Conservation (phyloP, 2,888 invertebrate species). For the Muschampia plurimacula region DNA sequence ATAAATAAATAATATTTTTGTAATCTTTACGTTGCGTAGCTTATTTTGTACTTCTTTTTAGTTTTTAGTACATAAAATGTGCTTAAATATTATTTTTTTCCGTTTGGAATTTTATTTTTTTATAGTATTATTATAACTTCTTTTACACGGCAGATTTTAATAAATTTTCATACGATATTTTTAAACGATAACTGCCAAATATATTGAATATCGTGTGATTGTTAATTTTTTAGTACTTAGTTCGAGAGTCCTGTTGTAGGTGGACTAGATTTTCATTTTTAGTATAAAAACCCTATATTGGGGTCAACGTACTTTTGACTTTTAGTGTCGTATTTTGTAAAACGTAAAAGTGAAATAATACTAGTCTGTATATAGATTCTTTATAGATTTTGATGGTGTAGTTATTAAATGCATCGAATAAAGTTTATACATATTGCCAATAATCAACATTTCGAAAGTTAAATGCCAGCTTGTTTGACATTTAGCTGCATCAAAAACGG, state of each 20-base stretch:
- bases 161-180: slow-evolving; percentile 38
- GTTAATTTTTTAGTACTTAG: slow-evolving; percentile 60
- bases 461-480: not conserved
- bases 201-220: slow-evolving; percentile 51
- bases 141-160: slow-evolving; percentile 55
- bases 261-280: slow-evolving; percentile 44
- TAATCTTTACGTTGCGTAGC: slow-evolving; percentile 70
- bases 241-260: slow-evolving; percentile 43
- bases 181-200: slow-evolving; percentile 56
- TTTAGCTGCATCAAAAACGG: slow-evolving; percentile 31
- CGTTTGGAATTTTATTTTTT: slow-evolving; percentile 52
- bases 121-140: slow-evolving; percentile 56
- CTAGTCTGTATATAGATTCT: slow-evolving; percentile 48
- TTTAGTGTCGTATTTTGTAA: slow-evolving; percentile 50
- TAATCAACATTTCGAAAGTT: not conserved
- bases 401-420: slow-evolving; percentile 34
- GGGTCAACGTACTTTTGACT: slow-evolving; percentile 56
- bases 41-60: slow-evolving; percentile 71
- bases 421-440: not conserved
- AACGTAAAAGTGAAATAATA: slow-evolving; percentile 46
- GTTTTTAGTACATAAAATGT: slow-evolving; percentile 60
- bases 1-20: slow-evolving; percentile 69
- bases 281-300: slow-evolving; percentile 48
- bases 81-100: slow-evolving; percentile 56
- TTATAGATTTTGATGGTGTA: slow-evolving; percentile 29